Evolutionary conservation across 37 sponge, comb jelly and placozoan genomes (phyloP), one percentile per base, ranked within the genome.

Genomic region (Aphrocallistes beatrix): DNA sequence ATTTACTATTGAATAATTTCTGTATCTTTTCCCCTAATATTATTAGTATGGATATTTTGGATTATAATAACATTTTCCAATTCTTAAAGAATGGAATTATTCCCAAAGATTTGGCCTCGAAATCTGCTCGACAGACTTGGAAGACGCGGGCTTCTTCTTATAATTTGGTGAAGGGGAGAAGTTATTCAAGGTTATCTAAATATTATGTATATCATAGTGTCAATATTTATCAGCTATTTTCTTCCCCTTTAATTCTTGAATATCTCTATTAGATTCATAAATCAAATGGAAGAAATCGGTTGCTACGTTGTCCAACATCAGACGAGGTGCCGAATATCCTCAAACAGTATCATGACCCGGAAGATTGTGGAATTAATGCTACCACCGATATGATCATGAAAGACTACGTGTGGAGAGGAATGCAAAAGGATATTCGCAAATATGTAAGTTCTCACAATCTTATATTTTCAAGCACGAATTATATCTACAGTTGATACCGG

Each of bases 31-130:
- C n/a, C n/a, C n/a, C n/a, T n/a, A n/a, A n/a, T n/a, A n/a, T n/a
- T 32, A 60, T 60, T 60, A 60, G 75, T 60, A 60, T 60, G 75
- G 75, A 60, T 32, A 60, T 60, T 60, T 21, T 60, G 75, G 75
- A 60, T 6, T 13, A 60, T 28, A 13, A 60, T 28, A 13, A 60
- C 8, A 60, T 60, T 28, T 32, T 32, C 25, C 32, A 60, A 60
- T 60, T 60, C 34, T 32, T 28, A 30, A 28, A 60, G 75, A 60
- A 60, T 21, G 75, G 75, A 60, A 30, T 60, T 28, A 60, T 60
- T 60, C 75, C 17, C 10, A 60, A 28, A 32, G 75, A 60, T 3
- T 60, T 42, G 10, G n/a, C 75, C 25, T 60, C 25, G 32, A 28
- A 60, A 60, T 60, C 75, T 32, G 75, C 3, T 60, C 8, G 75